Conservation (phyloP, 2,797 vertebrate genomes). For the Sciurus carolinensis region DNA sequence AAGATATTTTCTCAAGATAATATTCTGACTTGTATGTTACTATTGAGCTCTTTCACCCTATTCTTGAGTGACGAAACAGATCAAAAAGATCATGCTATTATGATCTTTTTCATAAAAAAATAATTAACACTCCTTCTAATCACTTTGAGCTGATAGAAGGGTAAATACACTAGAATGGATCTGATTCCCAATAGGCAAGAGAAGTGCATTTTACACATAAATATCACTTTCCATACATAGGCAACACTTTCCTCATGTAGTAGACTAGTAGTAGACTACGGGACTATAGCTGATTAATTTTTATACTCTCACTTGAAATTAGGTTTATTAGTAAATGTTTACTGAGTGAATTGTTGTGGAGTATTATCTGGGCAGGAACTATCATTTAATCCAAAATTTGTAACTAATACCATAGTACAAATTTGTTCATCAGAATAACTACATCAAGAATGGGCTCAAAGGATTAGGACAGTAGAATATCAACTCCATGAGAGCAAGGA, state of each 20-base stretch:
- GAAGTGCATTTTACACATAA: slow-evolving; percentile 22
- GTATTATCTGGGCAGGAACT: slow-evolving; percentile 28
- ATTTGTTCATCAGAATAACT: slow-evolving; percentile 38
- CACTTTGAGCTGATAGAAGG: neutral
- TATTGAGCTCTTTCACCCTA: neutral
- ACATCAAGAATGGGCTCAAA: neutral
- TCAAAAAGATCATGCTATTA: neutral
- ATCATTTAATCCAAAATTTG: slow-evolving; percentile 2
- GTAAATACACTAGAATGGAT: neutral
- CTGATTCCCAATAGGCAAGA: neutral
- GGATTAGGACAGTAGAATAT: neutral
- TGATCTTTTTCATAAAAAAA: slow-evolving; percentile 42
- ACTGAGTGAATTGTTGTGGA: neutral
- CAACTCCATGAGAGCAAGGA: neutral
- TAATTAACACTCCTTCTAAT: neutral
- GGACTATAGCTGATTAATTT: neutral
- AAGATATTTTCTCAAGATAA: slow-evolving; percentile 48
- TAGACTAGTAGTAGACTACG: neutral
- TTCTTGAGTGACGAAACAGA: slow-evolving; percentile 4
- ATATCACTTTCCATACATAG: neutral
- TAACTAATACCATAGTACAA: neutral
- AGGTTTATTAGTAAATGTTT: slow-evolving; percentile 43
- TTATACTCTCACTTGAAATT: neutral
- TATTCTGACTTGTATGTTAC: neutral
- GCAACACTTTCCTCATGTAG: neutral